These are phyloP conservation scores for Xestia xanthographa DNA, from an alignment of 2,888 invertebrate genomes.

Conservation along the genomic window DNA sequence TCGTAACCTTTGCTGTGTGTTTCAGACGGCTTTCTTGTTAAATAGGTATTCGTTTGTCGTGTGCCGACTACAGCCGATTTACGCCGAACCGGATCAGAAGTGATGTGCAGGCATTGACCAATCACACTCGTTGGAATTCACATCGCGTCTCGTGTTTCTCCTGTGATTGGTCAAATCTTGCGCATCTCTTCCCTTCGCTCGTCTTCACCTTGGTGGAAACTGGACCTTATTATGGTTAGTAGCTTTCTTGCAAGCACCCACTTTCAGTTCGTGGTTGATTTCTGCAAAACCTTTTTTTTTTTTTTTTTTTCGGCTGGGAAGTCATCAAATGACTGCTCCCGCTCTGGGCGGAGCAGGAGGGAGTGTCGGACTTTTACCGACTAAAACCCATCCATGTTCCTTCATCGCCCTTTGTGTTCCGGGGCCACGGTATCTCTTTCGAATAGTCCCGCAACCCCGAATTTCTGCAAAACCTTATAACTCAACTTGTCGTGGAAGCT, in stretches of 20 bases:
- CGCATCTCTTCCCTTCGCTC: not conserved
- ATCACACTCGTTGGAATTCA: not conserved
- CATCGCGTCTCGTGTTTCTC: not conserved
- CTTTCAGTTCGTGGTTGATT: not conserved
- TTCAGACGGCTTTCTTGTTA: constrained; percentile 8
- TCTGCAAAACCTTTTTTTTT: too few relatives aligned
- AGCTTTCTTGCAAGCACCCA: not conserved
- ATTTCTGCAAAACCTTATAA: not conserved
- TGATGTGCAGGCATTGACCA: not conserved
- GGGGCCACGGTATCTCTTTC: too few relatives aligned
- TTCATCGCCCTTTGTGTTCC: too few relatives aligned
- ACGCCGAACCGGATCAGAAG: not conserved
- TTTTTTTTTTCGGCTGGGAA: too few relatives aligned
- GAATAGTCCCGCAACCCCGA: too few relatives aligned
- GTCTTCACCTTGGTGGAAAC: not conserved
- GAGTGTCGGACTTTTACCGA: too few relatives aligned
- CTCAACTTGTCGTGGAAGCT: not conserved
- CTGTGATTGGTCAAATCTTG: not conserved
- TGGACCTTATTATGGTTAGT: not conserved
- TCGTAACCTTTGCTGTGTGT: constrained; percentile 39
- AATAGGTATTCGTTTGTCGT: constrained; percentile 46
- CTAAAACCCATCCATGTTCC: too few relatives aligned
- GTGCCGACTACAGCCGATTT: constrained; percentile 57
- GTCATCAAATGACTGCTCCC: too few relatives aligned
- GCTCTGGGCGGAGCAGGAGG: too few relatives aligned